Evolutionary conservation across 1,140 invertebrate genomes (phyloP), one percentile per base, ranked within the genome.

Genomic region (Meloidogyne floridensis): DNA sequence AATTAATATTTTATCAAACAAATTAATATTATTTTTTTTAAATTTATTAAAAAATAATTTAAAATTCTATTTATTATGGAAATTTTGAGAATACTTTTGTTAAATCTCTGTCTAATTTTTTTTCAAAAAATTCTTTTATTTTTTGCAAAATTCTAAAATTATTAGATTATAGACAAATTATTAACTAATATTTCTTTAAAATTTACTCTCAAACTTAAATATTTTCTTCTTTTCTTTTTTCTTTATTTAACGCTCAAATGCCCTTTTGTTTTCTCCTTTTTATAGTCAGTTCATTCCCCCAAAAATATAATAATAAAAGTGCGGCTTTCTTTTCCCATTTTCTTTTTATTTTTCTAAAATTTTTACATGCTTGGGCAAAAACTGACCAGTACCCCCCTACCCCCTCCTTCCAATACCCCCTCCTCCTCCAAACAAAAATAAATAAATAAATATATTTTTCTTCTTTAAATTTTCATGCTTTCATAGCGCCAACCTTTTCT

Each of bases 201-300:
- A 47, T 47, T 47, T 47, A 47, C 47, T 47, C 7, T 65, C n/a
- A 65, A 5, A 18, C 7, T 65, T n/a, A 5, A 65, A n/a, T n/a
- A 59, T n/a, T 65, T 65, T n/a, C n/a, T n/a, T 65, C n/a, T 65
- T 15, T 15, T 59, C 13, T 59, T 59, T 59, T 59, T 15, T 2
- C 6, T 59, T 59, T 59, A 59, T 65, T n/a, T 65, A n/a, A 65
- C n/a, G 59, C 59, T 65, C n/a, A 65, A 65, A 65, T 65, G n/a
- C 4, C 2, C 59, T 65, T 65, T 65, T 65, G n/a, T 65, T 65
- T 65, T n/a, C 10, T n/a, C 5, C n/a, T 18, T n/a, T n/a, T 65
- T 65, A n/a, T 13, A 15, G 4, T 5, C 13, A 59, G 56, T 59
- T 59, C 11, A 15, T 65, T n/a, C n/a, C 10, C 7, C 3, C 13